Evolutionary conservation across 2,113 vertebrate genomes (phyloP).

Genomic region (Colistium nudipinnis): DNA sequence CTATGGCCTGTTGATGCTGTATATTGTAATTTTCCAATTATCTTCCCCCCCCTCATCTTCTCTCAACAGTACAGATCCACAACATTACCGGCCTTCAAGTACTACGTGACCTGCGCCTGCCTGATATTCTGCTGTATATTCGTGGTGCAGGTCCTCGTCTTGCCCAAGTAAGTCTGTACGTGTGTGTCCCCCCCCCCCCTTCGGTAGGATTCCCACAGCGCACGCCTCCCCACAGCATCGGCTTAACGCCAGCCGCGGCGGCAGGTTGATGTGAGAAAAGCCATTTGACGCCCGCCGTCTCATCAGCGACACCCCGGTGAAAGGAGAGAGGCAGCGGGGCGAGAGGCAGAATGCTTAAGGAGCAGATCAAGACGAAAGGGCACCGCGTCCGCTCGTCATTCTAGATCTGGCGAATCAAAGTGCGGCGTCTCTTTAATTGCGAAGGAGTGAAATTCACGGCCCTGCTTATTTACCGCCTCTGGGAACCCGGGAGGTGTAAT

Average conservation of each 20-base stretch:
- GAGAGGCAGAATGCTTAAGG: conserved; percentile 55
- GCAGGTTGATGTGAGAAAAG: conserved; percentile 49
- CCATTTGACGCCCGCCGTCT: conserved; percentile 64
- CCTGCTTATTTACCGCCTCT: conserved; percentile 66
- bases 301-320: conserved; percentile 38
- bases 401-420: conserved; percentile 70
- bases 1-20: neutral
- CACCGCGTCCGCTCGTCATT: conserved; percentile 55
- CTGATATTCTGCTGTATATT: conserved; percentile 98
- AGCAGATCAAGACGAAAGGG: conserved; percentile 47
- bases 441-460: conserved; percentile 36
- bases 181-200: too few relatives aligned
- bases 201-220: conserved; percentile 3
- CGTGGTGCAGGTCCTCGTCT: conserved; percentile 91
- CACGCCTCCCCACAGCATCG: conserved; percentile 1
- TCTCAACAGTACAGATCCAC: conserved; percentile 91
- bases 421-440: conserved; percentile 47
- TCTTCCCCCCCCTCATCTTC: neutral
- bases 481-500: conserved; percentile 59
- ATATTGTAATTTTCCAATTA: neutral
- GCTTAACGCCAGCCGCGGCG: conserved; percentile 46
- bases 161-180: conserved; percentile 93
- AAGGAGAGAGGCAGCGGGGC: conserved; percentile 44
- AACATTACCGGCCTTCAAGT: conserved; percentile 94
- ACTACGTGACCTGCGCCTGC: conserved; percentile 95